Evolutionary conservation across 2,888 invertebrate species (phyloP).

Genomic region (Lordiphosa andalusiaca): DNA sequence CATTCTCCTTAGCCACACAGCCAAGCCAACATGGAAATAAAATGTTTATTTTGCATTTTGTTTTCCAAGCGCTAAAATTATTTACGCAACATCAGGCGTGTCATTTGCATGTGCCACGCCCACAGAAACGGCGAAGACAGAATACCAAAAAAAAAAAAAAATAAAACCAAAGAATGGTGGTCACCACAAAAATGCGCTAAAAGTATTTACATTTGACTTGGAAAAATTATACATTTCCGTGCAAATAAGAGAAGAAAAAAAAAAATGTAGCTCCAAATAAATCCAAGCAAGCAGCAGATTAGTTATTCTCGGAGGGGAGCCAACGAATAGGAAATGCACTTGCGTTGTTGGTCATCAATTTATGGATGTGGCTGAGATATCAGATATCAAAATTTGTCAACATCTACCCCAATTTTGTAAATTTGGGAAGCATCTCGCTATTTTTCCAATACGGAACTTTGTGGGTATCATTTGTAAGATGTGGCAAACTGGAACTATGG

Average conservation of each 20-base stretch:
- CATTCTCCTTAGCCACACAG: conserved; percentile 33
- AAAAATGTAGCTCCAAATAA: conserved; percentile 26
- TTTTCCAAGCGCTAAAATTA: conserved; percentile 70
- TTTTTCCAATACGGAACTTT: no score
- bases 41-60: conserved; percentile 74
- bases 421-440: no score
- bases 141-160: conserved; percentile 29
- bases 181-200: conserved; percentile 73
- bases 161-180: no score
- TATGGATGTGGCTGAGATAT: no score
- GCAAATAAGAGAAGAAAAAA: conserved; percentile 71
- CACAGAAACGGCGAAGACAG: conserved; percentile 35
- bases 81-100: conserved; percentile 72
- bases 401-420: no score
- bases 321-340: conserved; percentile 54
- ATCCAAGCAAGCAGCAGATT: conserved; percentile 35
- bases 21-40: conserved; percentile 59
- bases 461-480: no score
- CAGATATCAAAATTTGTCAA: no score
- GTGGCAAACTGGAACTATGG: no score
- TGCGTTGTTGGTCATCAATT: no score
- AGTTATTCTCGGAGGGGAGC: not conserved
- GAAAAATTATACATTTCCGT: conserved; percentile 75
- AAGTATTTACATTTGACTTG: conserved; percentile 76
- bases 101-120: conserved; percentile 72